Evolutionary conservation across 2,113 vertebrate species (phyloP).

Genomic region (Eulemur macaco): DNA sequence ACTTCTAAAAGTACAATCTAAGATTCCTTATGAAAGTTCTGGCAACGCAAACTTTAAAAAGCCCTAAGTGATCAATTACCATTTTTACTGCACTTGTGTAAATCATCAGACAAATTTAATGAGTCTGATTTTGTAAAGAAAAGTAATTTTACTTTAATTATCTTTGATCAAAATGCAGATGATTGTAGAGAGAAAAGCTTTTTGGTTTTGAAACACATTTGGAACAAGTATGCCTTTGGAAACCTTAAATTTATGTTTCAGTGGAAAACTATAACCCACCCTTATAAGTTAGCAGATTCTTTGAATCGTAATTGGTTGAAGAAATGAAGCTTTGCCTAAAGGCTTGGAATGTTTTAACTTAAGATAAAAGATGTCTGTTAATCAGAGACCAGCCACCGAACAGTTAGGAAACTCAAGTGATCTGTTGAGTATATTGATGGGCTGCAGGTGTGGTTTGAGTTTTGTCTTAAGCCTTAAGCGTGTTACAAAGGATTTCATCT

Average conservation of each 20-base stretch:
- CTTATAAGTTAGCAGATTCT: background rate
- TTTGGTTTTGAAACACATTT: no score
- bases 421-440: no score
- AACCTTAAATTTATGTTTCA: background rate
- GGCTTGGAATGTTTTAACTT: no score
- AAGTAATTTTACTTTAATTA: background rate
- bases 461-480: no score
- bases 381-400: no score
- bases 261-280: background rate
- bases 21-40: background rate
- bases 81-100: background rate
- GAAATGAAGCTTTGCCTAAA: no score
- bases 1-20: background rate
- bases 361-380: no score
- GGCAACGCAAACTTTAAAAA: background rate
- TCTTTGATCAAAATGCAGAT: background rate
- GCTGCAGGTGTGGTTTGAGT: no score
- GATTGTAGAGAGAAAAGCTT: background rate
- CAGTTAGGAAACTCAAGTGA: no score
- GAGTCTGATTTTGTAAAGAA: conserved; percentile 8
- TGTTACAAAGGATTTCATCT: no score
- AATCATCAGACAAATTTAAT: background rate
- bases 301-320: no score
- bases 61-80: background rate
- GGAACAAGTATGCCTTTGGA: no score